Percentiles rank a stretch among this genome's conserved stretches.
Conservation (phyloP, 2,888 invertebrate species). For the Caenorhabditis parvicauda region DNA sequence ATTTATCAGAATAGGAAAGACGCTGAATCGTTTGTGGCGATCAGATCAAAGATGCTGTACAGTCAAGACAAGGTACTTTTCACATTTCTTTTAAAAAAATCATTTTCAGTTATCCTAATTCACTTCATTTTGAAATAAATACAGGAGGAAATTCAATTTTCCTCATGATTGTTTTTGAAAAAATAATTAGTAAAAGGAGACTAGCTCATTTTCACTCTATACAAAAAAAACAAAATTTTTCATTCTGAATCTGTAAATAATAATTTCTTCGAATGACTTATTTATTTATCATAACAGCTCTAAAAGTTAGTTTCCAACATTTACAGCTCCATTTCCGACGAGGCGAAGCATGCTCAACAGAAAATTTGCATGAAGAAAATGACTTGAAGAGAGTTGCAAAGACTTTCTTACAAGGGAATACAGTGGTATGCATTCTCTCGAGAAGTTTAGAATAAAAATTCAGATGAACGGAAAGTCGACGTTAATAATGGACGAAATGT, state of each 20-base stretch:
- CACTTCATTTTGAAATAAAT: not conserved
- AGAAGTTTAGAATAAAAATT: not conserved
- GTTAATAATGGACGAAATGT: slow-evolving; percentile 35
- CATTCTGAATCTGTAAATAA: no score
- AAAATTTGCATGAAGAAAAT: slow-evolving; percentile 23
- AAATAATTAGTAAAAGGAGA: no score
- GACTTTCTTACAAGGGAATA: slow-evolving; percentile 31
- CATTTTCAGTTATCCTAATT: not conserved
- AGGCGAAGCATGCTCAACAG: slow-evolving; percentile 21
- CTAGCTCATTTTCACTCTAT: not conserved
- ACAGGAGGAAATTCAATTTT: no score
- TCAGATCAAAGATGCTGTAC: slow-evolving; percentile 18
- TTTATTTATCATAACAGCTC: no score
- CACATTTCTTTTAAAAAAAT: not conserved
- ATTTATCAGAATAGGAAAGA: slow-evolving; percentile 35
- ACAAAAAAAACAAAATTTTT: not conserved
- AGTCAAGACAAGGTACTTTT: slow-evolving; percentile 21
- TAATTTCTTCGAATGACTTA: no score
- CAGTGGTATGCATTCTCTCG: slow-evolving; percentile 9
- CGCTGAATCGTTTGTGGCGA: slow-evolving; percentile 30
- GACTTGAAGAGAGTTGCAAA: slow-evolving; percentile 15
- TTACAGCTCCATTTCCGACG: slow-evolving; percentile 25
- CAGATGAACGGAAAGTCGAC: slow-evolving; percentile 26
- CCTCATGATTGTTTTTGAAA: no score
- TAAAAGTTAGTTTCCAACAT: no score